These are phyloP conservation scores for Ariolimax columbianus DNA, from an alignment of 2,888 invertebrate species.

Conservation along the genomic window DNA sequence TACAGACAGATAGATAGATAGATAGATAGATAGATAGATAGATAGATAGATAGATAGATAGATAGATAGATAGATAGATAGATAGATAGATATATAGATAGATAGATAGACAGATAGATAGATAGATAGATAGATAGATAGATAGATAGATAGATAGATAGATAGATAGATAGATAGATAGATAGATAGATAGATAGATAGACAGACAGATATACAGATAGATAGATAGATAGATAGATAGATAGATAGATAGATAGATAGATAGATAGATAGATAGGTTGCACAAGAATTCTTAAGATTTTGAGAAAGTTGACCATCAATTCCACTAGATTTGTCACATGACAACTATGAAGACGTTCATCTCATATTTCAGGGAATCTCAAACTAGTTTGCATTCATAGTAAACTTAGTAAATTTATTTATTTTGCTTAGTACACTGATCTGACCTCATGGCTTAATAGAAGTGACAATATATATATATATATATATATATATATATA, in stretches of 20 bases:
- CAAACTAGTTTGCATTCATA: no score
- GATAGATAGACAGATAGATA: slow-evolving; percentile 23
- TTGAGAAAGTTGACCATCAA: no score
- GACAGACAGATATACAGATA: slow-evolving; percentile 1
- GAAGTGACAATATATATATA: no score
- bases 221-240: slow-evolving; percentile 11
- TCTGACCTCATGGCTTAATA: no score
- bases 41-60: slow-evolving; percentile 10
- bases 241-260: slow-evolving; percentile 11
- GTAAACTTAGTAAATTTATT: no score
- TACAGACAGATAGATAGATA: slow-evolving; percentile 6
- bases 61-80: slow-evolving; percentile 25
- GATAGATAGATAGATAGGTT: neutral
- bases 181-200: slow-evolving; percentile 1
- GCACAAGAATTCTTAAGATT: no score
- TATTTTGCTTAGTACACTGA: no score
- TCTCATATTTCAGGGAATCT: no score
- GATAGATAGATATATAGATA: slow-evolving; percentile 23
- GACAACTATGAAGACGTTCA: no score
- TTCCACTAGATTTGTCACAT: no score
- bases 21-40: slow-evolving; percentile 8
- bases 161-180: slow-evolving; percentile 21
- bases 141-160: slow-evolving; percentile 25
- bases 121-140: slow-evolving; percentile 25
- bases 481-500: no score